Base-by-base conservation (phyloP, 2,888 invertebrate species). In the Thereva unica region DNA sequence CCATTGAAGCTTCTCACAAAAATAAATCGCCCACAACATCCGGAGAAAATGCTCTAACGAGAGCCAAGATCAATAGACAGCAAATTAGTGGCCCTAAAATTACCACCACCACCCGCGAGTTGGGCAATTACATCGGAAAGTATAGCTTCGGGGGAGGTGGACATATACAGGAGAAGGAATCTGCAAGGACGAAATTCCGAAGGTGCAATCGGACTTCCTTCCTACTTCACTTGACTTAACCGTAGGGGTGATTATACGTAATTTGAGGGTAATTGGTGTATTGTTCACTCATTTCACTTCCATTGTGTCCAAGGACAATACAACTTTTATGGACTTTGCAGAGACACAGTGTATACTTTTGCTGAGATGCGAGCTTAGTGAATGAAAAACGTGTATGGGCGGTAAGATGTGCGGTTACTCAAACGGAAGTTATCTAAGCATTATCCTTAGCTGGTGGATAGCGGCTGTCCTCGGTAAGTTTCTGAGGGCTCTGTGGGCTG, bases 371-470 rank as follows among this genome's bases (percentile, higher is more conserved):
- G 23, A 23, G 23, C 23, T 23, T 23, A 23, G 23, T 23, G 23
- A 23, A 23, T 23, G 23, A 23, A 57, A 64, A 68, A 68, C 63
- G 67, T 67, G 66, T 59, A 63, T 68, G 59, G 68, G 71, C 66
- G 69, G 63, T 57, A 63, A 61, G 68, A 67, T 66, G 57, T 71
- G 70, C 61, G 71, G 71, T 71, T 70, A 69, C 50, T 69, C 64
- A 70, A 63, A 70, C 70, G 71, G 70, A 71, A 71, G 68, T 71
- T 69, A 68, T 68, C 67, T 67, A 38, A 40, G 45, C 61, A 67
- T 69, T 64, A 69, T 69, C 50, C 67, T 54, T 34, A 54, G 57
- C 42, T 67, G 45, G 12, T 64, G 53, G 38, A n/a, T 64, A 37
- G 52, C 47, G 45, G 64, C 40, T 55, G 38, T 9, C 6, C 40